Conservation (phyloP, 1,140 invertebrate species). For the Trichonephila clavipes region DNA sequence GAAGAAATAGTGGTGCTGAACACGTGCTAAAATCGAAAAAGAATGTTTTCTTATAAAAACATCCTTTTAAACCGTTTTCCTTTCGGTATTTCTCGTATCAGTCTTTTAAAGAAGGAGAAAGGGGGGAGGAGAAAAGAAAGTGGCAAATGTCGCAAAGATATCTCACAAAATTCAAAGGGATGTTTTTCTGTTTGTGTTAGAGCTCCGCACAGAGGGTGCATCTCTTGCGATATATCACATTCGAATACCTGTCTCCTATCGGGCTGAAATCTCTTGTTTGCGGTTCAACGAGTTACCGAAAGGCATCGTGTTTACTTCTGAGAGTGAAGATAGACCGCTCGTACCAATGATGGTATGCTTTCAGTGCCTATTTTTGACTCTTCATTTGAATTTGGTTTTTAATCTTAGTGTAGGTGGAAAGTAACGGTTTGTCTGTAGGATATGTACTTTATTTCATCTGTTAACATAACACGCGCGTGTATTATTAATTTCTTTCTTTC, state of each 20-base stretch:
- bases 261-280: not conserved
- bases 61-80: not conserved
- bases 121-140: not conserved
- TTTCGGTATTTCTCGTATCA: not conserved
- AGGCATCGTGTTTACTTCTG: too few relatives aligned
- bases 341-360: not conserved
- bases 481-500: too few relatives aligned
- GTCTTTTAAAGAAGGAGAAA: not conserved
- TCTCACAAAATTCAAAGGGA: not conserved
- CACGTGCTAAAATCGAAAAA: not conserved
- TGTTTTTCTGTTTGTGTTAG: not conserved
- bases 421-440: too few relatives aligned
- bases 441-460: too few relatives aligned
- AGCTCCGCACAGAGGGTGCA: not conserved
- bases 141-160: not conserved
- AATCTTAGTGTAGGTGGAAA: too few relatives aligned
- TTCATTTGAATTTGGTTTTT: not conserved
- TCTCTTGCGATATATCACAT: slow-evolving; percentile 47
- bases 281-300: not conserved
- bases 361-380: not conserved
- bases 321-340: too few relatives aligned
- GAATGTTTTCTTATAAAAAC: not conserved
- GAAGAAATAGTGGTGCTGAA: not conserved
- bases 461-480: too few relatives aligned
- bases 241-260: not conserved